Percentiles rank a stretch among this genome's conserved stretches.
Evolutionary conservation across 2,113 vertebrate species (phyloP).

Genomic region (Pao palembangensis): DNA sequence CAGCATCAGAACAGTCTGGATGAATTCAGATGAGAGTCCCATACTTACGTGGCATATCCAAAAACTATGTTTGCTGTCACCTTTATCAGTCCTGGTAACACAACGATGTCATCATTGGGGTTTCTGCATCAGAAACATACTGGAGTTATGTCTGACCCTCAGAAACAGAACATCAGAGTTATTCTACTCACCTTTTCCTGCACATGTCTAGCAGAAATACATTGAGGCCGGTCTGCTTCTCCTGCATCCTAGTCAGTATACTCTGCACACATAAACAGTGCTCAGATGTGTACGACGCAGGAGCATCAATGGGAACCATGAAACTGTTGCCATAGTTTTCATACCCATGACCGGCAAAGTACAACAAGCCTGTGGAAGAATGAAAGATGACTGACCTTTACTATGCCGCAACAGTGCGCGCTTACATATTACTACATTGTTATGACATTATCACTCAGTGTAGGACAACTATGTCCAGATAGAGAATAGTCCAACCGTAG

Average conservation of each 20-base stretch:
- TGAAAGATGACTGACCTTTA: background rate
- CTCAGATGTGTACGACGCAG: conserved; percentile 76
- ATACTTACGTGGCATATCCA: conserved; percentile 84
- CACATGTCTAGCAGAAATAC: conserved; percentile 88
- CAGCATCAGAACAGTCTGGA: background rate
- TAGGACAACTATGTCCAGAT: background rate
- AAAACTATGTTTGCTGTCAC: conserved; percentile 87
- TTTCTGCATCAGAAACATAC: conserved; percentile 70
- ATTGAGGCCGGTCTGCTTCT: conserved; percentile 80
- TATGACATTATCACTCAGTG: too few relatives aligned
- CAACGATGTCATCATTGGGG: conserved; percentile 76
- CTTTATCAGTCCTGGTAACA: conserved; percentile 73
- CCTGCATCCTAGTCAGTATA: conserved; percentile 82
- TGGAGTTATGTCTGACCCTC: background rate
- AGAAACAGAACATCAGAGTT: background rate
- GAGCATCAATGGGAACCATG: conserved; percentile 85
- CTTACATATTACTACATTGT: too few relatives aligned
- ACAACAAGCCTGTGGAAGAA: conserved; percentile 77
- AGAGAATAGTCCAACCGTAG: conserved; percentile 69
- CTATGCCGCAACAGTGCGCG: too few relatives aligned
- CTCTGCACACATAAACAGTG: conserved; percentile 84
- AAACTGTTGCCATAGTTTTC: conserved; percentile 90
- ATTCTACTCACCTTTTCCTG: conserved; percentile 76
- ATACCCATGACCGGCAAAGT: conserved; percentile 84
- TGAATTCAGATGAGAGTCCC: background rate